These are phyloP conservation scores for Amphimallon solstitiale DNA, from an alignment of 2,888 invertebrate species.

Conservation along the genomic window DNA sequence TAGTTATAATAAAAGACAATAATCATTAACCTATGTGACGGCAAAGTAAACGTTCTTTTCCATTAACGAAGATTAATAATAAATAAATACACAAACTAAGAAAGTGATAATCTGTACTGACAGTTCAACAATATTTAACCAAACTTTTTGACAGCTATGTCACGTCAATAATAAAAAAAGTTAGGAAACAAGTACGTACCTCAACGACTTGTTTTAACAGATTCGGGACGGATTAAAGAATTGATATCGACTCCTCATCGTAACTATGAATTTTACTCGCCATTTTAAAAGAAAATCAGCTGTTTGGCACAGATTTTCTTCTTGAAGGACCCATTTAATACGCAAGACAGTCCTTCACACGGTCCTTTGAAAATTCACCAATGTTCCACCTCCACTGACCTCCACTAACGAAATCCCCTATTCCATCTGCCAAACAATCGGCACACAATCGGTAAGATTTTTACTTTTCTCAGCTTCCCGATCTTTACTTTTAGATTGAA, in stretches of 20 bases:
- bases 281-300: conserved; percentile 60
- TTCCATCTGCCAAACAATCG: neutral
- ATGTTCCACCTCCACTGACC: no score
- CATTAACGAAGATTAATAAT: conserved; percentile 22
- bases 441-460: conserved; percentile 8
- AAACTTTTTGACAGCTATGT: conserved; percentile 45
- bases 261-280: conserved; percentile 50
- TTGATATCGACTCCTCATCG: conserved; percentile 49
- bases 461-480: neutral
- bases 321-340: conserved; percentile 5
- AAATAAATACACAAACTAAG: conserved; percentile 15
- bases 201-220: conserved; percentile 32
- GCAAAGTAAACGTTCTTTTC: conserved; percentile 11
- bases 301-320: conserved; percentile 50
- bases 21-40: conserved; percentile 16
- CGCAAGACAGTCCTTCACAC: conserved; percentile 18
- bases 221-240: conserved; percentile 54
- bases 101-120: conserved; percentile 27
- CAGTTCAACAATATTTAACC: conserved; percentile 43
- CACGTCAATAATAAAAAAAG: conserved; percentile 38
- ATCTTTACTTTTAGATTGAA: neutral
- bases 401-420: neutral
- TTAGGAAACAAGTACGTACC: conserved; percentile 34
- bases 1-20: conserved; percentile 13
- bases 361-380: neutral